phyloP scores from a whole-genome alignment of 2,113 vertebrate genomes.

The Glareola pratincola region DNA sequence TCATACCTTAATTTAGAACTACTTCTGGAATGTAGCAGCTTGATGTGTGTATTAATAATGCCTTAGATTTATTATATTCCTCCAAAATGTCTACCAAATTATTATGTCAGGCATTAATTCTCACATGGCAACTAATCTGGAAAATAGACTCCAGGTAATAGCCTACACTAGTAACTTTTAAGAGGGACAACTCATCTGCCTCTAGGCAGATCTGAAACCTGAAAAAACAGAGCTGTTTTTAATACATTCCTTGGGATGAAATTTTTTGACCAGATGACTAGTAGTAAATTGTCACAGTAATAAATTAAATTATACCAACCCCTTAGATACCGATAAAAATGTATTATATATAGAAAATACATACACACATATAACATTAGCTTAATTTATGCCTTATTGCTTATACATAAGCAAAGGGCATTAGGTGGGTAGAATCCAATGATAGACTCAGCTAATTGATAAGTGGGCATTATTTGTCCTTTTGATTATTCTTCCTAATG shows the following conservation, averaged over 20 bases:
- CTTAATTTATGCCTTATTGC: not conserved
- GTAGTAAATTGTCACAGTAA: not conserved
- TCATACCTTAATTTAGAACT: not conserved
- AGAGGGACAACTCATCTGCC: not conserved
- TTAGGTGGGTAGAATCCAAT: not conserved
- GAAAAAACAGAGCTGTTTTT: not conserved
- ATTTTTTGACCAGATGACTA: not conserved
- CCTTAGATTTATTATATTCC: not conserved
- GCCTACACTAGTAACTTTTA: not conserved
- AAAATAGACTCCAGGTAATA: not conserved
- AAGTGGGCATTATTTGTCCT: not conserved
- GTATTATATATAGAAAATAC: not conserved
- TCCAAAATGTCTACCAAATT: not conserved
- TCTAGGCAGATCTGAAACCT: not conserved
- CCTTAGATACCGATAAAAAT: not conserved
- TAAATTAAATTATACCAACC: not conserved
- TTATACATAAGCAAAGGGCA: not conserved
- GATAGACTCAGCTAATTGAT: not conserved
- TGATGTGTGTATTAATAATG: not conserved
- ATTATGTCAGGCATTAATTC: not conserved
- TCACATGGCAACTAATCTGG: not conserved
- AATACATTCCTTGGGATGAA: not conserved
- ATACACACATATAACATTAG: not conserved
- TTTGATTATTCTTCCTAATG: slow-evolving; percentile 28
- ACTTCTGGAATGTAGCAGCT: not conserved